phyloP scores from a whole-genome alignment of 2,113 vertebrate species.

The Pristiophorus japonicus region DNA sequence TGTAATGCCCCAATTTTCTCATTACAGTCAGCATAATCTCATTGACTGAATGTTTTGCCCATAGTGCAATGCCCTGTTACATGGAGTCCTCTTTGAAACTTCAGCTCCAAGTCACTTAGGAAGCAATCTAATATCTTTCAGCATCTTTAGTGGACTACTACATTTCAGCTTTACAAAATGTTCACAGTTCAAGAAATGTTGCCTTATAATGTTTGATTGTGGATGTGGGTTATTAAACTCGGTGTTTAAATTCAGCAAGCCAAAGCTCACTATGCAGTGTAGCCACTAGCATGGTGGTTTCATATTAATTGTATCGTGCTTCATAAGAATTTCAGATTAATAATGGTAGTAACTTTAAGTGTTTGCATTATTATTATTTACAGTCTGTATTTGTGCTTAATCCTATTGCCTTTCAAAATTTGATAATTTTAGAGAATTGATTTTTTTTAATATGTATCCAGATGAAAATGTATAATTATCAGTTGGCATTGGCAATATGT shows the following conservation, averaged over 20 bases:
- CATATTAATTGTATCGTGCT: background rate
- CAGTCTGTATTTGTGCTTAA: conserved; percentile 31
- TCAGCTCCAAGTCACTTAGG: background rate
- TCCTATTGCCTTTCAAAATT: conserved; percentile 20
- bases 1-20: background rate
- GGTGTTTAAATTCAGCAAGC: conserved; percentile 32
- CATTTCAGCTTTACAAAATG: conserved; percentile 28
- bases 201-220: conserved; percentile 31
- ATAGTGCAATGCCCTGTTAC: background rate
- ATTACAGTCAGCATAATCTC: background rate
- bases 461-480: background rate
- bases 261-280: conserved; percentile 34
- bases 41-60: background rate
- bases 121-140: conserved; percentile 26
- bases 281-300: conserved; percentile 20
- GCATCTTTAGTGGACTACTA: conserved; percentile 20
- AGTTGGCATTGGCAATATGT: background rate
- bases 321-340: background rate
- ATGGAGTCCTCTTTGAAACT: background rate
- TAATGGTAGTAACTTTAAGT: background rate
- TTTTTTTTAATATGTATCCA: conserved; percentile 15
- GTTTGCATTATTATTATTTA: conserved; percentile 34
- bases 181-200: conserved; percentile 32
- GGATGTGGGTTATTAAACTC: conserved; percentile 1
- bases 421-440: background rate